Evolutionary conservation across 2,797 vertebrate species (phyloP), one percentile per base, ranked within the genome.

Genomic region (Pristis pectinata): DNA sequence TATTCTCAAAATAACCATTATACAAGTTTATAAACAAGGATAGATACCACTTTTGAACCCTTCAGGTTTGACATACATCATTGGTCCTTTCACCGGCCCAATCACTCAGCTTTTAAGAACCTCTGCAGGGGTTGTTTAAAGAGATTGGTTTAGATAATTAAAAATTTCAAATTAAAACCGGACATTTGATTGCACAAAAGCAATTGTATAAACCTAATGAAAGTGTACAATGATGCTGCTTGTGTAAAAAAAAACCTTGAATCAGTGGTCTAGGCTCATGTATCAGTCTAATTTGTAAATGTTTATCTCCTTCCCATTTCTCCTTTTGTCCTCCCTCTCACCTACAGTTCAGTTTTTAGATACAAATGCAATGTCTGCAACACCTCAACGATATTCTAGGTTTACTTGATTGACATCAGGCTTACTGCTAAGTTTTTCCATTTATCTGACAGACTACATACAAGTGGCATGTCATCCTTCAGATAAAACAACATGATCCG

Each of bases 161-260:
- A 34, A 37, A 30, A 15, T 37, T 67, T 70, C 41, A 94, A 93
- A 72, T 49, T 49, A 76, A 56, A 37, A 64, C n/a, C 27, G 24
- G 19, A 70, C 67, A 93, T 87, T 41, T 93, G 92, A 93, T 74
- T 74, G 56, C 44, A 49, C 70, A 74, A 94, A 74, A 44, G 37
- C 67, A 93, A 17, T 30, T 72, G 9, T 34, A 72, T 72, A 72
- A 93, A 93, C 24, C 91, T 10, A 3, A 49, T 72, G 30, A 34
- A 64, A 61, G 15, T n/a, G 53, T 17, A 30, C 44, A 93, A 64
- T 72, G 9, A 34, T 72, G 91, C 64, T 19, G 93, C 30, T 61
- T 49, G n/a, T 93, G 67, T 93, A 93, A 44, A 70, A 67, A 70
- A 70, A 93, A 56, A 49, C 27, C 24, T 15, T 19, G 79, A 44